Evolutionary conservation across 2,113 vertebrate genomes (phyloP).

Genomic region (Bettongia penicillata): DNA sequence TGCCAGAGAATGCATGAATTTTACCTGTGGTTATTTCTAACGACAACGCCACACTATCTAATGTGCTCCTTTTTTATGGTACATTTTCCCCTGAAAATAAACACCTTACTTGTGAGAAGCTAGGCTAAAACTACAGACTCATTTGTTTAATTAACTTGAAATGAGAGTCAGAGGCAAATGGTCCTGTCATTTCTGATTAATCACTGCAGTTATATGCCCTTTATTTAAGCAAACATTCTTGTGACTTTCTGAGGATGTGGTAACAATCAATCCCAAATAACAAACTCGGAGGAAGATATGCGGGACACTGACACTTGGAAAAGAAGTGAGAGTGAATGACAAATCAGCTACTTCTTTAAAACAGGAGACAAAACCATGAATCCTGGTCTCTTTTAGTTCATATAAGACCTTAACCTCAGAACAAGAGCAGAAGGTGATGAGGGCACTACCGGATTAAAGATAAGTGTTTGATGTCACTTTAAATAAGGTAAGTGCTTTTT

Average conservation of each 20-base stretch:
- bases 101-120: neutral
- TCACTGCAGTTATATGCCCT: neutral
- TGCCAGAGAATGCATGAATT: too few species aligned
- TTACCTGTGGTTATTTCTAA: too few species aligned
- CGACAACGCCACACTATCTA: too few species aligned
- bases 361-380: neutral
- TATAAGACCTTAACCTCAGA: slow-evolving; percentile 17
- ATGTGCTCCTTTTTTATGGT: too few species aligned
- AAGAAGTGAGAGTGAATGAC: neutral
- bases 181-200: slow-evolving; percentile 42
- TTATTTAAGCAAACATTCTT: slow-evolving; percentile 24
- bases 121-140: slow-evolving; percentile 8
- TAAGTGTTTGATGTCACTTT: neutral
- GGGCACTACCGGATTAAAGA: slow-evolving; percentile 15
- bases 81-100: too few species aligned
- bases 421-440: neutral
- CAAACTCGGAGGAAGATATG: neutral
- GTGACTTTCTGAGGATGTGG: neutral
- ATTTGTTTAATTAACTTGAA: slow-evolving; percentile 21
- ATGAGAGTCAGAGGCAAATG: neutral
- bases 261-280: slow-evolving; percentile 22
- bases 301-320: neutral
- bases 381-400: neutral
- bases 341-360: slow-evolving; percentile 32
- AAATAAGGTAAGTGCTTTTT: slow-evolving; percentile 6